Evolutionary conservation across 2,797 vertebrate species (phyloP).

Genomic region (Heterohyrax brucei): DNA sequence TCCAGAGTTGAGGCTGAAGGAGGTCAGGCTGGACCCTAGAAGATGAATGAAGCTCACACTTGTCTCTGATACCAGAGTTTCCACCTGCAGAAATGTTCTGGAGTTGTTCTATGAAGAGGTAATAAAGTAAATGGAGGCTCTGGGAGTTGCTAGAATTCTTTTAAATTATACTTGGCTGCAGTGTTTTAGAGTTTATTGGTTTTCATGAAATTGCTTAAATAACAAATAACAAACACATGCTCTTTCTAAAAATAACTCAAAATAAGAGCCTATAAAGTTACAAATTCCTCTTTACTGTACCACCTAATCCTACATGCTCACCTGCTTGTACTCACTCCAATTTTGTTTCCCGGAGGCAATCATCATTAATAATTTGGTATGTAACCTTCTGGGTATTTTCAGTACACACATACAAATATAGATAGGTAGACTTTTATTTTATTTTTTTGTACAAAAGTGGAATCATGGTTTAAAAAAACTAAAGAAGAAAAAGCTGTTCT

Average conservation of each 20-base stretch:
- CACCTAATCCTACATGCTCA: fast-evolving
- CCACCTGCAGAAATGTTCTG: background rate
- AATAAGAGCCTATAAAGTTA: background rate
- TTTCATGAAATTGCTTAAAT: background rate
- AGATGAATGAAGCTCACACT: background rate
- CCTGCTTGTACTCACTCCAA: background rate
- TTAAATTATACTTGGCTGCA: background rate
- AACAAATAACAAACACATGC: background rate
- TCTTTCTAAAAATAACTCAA: background rate
- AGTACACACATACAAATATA: background rate
- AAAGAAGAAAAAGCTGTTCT: background rate
- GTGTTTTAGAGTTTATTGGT: background rate
- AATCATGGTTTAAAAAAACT: background rate
- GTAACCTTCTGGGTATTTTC: background rate
- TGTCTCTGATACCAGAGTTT: background rate
- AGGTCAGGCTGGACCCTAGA: background rate
- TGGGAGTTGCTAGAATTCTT: background rate
- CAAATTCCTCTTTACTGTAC: background rate
- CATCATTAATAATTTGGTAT: background rate
- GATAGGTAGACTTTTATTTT: background rate
- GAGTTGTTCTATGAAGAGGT: background rate
- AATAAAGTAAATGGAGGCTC: background rate
- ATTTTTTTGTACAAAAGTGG: background rate
- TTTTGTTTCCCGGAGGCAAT: background rate
- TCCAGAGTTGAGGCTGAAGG: background rate